These are phyloP conservation scores for Dryobotodes eremita DNA, from an alignment of 2,888 invertebrate genomes.

Conservation along the genomic window DNA sequence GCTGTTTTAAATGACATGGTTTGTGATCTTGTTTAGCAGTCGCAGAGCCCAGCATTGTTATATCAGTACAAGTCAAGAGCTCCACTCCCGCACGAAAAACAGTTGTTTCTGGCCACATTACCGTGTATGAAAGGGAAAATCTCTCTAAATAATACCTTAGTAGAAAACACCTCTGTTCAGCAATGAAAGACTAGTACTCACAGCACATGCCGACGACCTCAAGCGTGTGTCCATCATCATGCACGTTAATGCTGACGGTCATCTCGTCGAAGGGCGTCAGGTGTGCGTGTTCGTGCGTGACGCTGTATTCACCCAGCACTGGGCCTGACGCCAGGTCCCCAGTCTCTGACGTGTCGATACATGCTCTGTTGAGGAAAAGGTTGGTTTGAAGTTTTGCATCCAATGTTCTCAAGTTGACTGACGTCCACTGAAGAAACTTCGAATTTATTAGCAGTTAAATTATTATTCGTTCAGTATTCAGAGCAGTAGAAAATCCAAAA, in stretches of 20 bases:
- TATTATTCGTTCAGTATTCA: neutral
- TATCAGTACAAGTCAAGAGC: neutral
- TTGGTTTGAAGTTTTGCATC: neutral
- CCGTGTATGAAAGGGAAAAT: neutral
- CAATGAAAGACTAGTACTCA: slow-evolving; percentile 88
- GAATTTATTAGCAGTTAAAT: neutral
- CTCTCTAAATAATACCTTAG: too few species aligned
- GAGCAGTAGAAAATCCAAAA: neutral
- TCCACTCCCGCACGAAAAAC: neutral
- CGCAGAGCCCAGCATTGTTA: neutral
- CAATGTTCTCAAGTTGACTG: neutral
- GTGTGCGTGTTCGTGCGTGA: slow-evolving; percentile 94
- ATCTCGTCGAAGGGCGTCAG: slow-evolving; percentile 95
- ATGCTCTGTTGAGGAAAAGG: slow-evolving; percentile 90
- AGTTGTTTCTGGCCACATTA: neutral
- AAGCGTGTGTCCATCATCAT: slow-evolving; percentile 96
- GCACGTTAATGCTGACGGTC: slow-evolving; percentile 97
- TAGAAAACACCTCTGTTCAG: neutral
- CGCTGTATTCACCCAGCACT: slow-evolving; percentile 95
- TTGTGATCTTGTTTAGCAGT: neutral
- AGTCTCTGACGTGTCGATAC: slow-evolving; percentile 95
- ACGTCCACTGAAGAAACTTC: neutral
- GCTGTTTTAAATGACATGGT: neutral
- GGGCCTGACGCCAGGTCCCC: slow-evolving; percentile 95
- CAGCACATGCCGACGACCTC: slow-evolving; percentile 99